A percentile compares a stretch with the other conserved stretches of the same genome.
phyloP scores from a whole-genome alignment of 2,888 invertebrate genomes.

The Megamerina dolium region DNA sequence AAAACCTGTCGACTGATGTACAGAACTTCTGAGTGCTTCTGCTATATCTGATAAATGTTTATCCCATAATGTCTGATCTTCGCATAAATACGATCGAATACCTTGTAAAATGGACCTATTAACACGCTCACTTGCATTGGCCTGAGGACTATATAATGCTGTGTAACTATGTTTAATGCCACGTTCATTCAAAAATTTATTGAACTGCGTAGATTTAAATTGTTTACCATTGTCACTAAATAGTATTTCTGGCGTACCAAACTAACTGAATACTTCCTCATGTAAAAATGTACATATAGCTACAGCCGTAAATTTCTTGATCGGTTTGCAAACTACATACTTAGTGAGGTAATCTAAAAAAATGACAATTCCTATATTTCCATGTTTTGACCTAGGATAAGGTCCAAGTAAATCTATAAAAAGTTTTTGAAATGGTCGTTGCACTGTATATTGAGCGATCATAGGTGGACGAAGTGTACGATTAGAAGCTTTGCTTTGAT shows the following conservation, averaged over 20 bases:
- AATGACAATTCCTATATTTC: conserved; percentile 15
- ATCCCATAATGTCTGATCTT: conserved; percentile 12
- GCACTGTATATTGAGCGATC: conserved; percentile 2
- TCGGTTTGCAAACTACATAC: conserved; percentile 9
- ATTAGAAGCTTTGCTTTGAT: conserved; percentile 11
- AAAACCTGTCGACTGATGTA: conserved; percentile 6
- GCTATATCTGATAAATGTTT: conserved; percentile 9
- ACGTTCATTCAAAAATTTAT: conserved; percentile 10
- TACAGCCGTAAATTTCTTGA: conserved; percentile 14
- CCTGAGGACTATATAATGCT: conserved; percentile 16
- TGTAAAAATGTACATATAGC: conserved; percentile 9
- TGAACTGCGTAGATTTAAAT: too few species aligned
- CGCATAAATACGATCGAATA: too few species aligned
- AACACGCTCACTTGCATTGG: conserved; percentile 16
- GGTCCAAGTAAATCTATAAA: conserved; percentile 16
- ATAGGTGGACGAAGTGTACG: conserved; percentile 5
- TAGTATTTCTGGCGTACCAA: conserved; percentile 11
- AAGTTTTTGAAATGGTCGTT: conserved; percentile 8
- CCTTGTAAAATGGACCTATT: too few species aligned
- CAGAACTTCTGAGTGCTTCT: conserved; percentile 9
- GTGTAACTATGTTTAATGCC: conserved; percentile 14
- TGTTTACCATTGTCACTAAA: conserved; percentile 14
- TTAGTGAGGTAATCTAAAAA: conserved; percentile 11
- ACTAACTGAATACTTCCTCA: conserved; percentile 14
- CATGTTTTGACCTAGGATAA: conserved; percentile 13